Conservation (phyloP, 2,888 invertebrate genomes). For the Melanargia galathea region DNA sequence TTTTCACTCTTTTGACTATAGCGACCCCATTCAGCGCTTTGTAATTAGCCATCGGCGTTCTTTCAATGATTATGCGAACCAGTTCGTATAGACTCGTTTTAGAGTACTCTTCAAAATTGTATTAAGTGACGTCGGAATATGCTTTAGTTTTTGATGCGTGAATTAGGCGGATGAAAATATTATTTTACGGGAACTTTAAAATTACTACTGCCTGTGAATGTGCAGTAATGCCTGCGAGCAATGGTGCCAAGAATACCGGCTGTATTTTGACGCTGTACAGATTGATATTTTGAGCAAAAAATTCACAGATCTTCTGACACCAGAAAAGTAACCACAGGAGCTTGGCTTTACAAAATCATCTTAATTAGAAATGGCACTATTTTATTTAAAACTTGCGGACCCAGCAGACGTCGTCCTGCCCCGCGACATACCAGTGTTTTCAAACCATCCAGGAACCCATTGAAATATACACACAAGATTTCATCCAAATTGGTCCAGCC, state of each 20-base stretch:
- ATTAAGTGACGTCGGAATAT: constrained; percentile 29
- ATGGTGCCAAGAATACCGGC: no score
- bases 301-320: no score
- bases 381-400: background rate
- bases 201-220: background rate
- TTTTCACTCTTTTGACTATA: constrained; percentile 68
- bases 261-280: no score
- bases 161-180: constrained; percentile 4
- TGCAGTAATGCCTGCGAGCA: no score
- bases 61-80: constrained; percentile 65
- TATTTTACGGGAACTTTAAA: background rate
- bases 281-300: no score
- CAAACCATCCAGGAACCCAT: no score
- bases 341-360: background rate
- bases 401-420: no score
- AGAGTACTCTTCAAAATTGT: constrained; percentile 49
- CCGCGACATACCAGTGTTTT: no score
- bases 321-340: no score
- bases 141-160: constrained; percentile 22
- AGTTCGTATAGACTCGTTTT: constrained; percentile 49
- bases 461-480: no score
- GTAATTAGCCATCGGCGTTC: constrained; percentile 76
- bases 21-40: constrained; percentile 74
- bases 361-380: background rate
- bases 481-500: no score